Base-by-base conservation (phyloP, 2,113 vertebrate species). In the Zootoca vivipara region DNA sequence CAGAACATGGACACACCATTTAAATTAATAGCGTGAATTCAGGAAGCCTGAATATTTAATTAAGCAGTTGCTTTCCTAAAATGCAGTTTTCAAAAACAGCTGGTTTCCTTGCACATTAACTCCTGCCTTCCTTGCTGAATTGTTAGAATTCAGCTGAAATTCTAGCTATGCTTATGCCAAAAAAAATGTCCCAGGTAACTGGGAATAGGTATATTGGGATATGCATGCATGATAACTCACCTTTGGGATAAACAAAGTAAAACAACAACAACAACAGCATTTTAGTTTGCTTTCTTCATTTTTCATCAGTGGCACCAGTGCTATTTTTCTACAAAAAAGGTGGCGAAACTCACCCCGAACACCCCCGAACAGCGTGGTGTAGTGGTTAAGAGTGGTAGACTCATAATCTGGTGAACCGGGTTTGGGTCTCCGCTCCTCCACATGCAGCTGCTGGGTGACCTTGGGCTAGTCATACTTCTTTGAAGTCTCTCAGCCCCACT, bases 1-100 rank as follows among this genome's bases (percentile, higher is more conserved):
- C 5, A 52, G 33, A 28, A 64, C 7, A 46, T 85, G 13, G 83
- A 70, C 90, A 79, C 88, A 85, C 88, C 58, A 82, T 92, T 90
- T 88, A 52, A 87, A 88, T 0, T 0, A 89, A 46, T 33, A 5
- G 46, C 22, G 13, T n/a, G 30, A 73, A 75, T 75, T 24, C 8
- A 65, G 38, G n/a, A n/a, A 18, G n/a, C 9, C 70, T 74, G 28
- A 64, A 42, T 24, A 65, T 12, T 82, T 87, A 73, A 87, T 33
- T 33, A 64, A 79, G 22, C 16, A 79, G 24, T 35, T 85, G 10
- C 4, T 56, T 86, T n/a, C 62, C 40, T 78, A 78, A 85, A 65
- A 5, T 52, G 10, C 46, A 52, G 46, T 52, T 52, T 52, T 52
- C 46, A 52, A 52, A 64, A 79, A 13, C 16, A 79, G 24, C 26